Evolutionary conservation across 1,140 invertebrate species (phyloP), one percentile per base, ranked within the genome.

Genomic region (Apis florea): DNA sequence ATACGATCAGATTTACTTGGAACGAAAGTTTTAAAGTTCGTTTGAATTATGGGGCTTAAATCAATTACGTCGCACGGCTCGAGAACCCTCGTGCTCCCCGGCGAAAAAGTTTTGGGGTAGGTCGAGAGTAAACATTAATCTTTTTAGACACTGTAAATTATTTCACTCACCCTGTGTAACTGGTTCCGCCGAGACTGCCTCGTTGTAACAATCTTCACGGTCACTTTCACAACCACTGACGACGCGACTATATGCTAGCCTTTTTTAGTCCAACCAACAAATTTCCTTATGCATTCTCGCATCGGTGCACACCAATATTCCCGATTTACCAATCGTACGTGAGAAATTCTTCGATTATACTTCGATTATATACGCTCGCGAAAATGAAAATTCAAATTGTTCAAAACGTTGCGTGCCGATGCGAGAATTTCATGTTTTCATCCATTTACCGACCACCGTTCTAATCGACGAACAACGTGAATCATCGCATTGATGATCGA

Each of bases 161-260:
- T 69, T 69, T 17, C 12, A 63, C 80, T 82, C 74, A 82, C 80
- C n/a, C 17, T 82, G 67, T 54, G 66, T 54, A 49, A 40, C 31
- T 64, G 58, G 73, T 64, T 77, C 53, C 63, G 47, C 13, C 49
- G 76, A 47, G 61, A 19, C 51, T 66, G 51, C 9, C 49, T 69
- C 56, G 49, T n/a, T 31, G 26, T 73, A 64, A 63, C 21, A 77
- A 69, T 77, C 80, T 77, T 82, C 58, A 54, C 73, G 31, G 66
- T 6, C 79, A 82, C 79, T 67, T 21, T 17, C 58, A 71, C 76
- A 61, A 51, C n/a, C 40, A 81, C 77, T 21, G 24, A 2, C 40
- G 66, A 2, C n/a, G 66, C 13, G 24, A 17, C 80, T 56, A 5
- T 26, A 17, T 47, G 59, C 31, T 40, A 40, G 40, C 11, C 19